Evolutionary conservation across 2,113 vertebrate genomes (phyloP).

Genomic region (Macrotus californicus): DNA sequence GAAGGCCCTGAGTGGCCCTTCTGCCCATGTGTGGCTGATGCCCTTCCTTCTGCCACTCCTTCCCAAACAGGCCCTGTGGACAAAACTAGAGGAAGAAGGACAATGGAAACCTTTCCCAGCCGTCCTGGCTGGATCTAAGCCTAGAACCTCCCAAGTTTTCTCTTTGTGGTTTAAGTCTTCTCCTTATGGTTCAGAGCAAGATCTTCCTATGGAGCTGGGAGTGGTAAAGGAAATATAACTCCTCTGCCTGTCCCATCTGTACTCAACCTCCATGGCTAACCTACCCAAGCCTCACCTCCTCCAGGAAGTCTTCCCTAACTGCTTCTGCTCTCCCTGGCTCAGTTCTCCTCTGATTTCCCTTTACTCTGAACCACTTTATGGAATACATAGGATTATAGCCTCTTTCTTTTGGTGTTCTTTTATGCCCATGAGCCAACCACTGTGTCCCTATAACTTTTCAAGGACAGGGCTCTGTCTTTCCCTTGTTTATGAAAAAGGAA

Average conservation of each 20-base stretch:
- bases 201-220: neutral
- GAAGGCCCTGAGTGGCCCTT: neutral
- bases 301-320: neutral
- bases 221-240: neutral
- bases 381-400: neutral
- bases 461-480: neutral
- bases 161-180: neutral
- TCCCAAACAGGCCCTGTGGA: neutral
- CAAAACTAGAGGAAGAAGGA: neutral
- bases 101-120: neutral
- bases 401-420: neutral
- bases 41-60: neutral
- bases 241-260: neutral
- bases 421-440: neutral
- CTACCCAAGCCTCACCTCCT: neutral
- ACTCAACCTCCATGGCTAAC: neutral
- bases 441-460: neutral
- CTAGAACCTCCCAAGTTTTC: neutral
- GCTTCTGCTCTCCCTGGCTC: neutral
- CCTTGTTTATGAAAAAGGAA: neutral
- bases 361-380: neutral
- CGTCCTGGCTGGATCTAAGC: neutral
- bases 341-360: constrained; percentile 1
- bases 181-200: neutral
- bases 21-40: neutral